Evolutionary conservation across 2,113 vertebrate genomes (phyloP).

Genomic region (Platycercus adscitus): DNA sequence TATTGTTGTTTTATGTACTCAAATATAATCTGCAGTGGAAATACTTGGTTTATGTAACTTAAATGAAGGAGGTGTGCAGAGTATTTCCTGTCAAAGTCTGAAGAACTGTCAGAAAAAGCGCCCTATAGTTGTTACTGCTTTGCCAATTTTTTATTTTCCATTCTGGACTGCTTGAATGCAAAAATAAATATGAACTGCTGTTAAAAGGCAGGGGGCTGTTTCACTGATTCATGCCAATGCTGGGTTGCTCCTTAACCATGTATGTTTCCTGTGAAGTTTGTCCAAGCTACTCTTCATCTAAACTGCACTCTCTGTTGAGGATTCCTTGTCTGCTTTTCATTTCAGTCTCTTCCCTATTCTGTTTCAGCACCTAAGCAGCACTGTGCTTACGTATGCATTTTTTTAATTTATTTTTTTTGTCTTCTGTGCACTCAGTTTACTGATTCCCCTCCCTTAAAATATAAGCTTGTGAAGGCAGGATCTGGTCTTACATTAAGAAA

Average conservation of each 20-base stretch:
- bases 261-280: background rate
- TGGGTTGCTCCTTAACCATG: background rate
- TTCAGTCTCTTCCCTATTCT: background rate
- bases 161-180: background rate
- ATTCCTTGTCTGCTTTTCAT: background rate
- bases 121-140: background rate
- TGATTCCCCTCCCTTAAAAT: background rate
- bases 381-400: background rate
- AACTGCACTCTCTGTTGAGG: background rate
- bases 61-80: background rate
- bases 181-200: background rate
- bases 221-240: background rate
- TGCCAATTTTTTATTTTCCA: background rate
- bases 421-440: background rate
- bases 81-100: background rate
- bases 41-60: background rate
- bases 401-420: background rate
- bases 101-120: background rate
- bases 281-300: background rate
- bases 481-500: background rate
- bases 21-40: background rate
- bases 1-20: background rate
- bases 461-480: background rate
- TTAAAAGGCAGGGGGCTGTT: background rate
- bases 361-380: background rate